These are phyloP conservation scores for Acrocephalus arundinaceus DNA, from an alignment of 2,113 vertebrate species.

Conservation along the genomic window DNA sequence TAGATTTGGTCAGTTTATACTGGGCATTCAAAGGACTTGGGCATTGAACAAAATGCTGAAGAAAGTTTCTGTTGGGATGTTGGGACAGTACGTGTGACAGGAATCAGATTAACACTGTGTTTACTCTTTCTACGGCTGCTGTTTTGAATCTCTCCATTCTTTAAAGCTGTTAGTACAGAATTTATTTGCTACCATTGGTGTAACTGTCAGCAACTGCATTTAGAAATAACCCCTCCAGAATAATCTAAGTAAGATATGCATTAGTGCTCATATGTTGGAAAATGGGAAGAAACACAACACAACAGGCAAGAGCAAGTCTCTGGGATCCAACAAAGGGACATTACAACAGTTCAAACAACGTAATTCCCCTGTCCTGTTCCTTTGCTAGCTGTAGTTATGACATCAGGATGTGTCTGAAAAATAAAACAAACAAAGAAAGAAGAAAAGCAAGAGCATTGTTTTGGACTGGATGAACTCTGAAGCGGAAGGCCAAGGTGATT, in stretches of 20 bases:
- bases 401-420: neutral
- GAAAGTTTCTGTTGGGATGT: neutral
- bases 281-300: neutral
- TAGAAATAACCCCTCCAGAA: neutral
- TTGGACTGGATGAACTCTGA: slow-evolving; percentile 14
- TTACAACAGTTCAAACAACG: neutral
- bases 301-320: neutral
- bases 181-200: neutral
- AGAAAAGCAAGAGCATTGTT: neutral
- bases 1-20: neutral
- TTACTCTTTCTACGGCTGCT: neutral
- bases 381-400: neutral
- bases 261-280: neutral
- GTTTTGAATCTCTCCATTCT: neutral
- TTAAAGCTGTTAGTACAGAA: neutral
- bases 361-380: neutral
- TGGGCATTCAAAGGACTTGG: neutral
- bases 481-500: slow-evolving; percentile 32
- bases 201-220: neutral
- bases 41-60: neutral
- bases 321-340: neutral
- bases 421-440: neutral
- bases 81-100: neutral
- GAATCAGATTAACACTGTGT: neutral
- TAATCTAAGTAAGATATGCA: neutral